A percentile compares a stretch with the other conserved stretches of the same genome.
phyloP scores from a whole-genome alignment of 1,140 invertebrate genomes.

The Chrysomallon squamiferum region DNA sequence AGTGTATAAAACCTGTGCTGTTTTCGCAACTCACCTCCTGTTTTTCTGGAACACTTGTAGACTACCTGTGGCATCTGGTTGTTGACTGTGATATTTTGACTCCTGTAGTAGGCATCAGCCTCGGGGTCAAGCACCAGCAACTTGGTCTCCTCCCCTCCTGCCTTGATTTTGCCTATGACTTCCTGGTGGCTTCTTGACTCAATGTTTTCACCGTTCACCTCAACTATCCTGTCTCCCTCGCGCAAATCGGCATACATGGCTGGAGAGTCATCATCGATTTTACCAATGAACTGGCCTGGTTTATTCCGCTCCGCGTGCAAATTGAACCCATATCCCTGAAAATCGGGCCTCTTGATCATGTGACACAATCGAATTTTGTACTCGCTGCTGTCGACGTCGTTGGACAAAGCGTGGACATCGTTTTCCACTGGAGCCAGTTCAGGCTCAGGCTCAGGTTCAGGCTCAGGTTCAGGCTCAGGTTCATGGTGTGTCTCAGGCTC shows the following conservation, averaged over 20 bases:
- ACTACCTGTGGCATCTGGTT: constrained; percentile 67
- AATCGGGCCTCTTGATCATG: constrained; percentile 81
- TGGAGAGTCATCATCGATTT: constrained; percentile 91
- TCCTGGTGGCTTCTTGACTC: constrained; percentile 91
- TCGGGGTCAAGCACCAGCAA: constrained; percentile 87
- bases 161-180: constrained; percentile 71
- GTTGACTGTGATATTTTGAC: constrained; percentile 71
- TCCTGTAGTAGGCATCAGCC: constrained; percentile 78
- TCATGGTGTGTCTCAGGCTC: too few relatives aligned
- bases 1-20: too few relatives aligned
- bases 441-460: constrained; percentile 17
- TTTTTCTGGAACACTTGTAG: too few relatives aligned
- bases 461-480: constrained; percentile 21
- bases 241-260: constrained; percentile 88
- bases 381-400: constrained; percentile 9
- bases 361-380: constrained; percentile 52
- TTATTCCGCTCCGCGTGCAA: constrained; percentile 94
- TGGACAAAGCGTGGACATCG: not conserved
- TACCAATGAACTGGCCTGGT: constrained; percentile 94
- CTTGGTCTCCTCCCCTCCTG: constrained; percentile 82
- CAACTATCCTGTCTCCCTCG: constrained; percentile 89
- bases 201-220: constrained; percentile 73
- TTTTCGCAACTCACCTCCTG: too few relatives aligned
- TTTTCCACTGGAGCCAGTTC: constrained; percentile 9
- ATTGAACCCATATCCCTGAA: constrained; percentile 99